phyloP scores from a whole-genome alignment of 2,888 invertebrate species.

The Melanchra persicariae region DNA sequence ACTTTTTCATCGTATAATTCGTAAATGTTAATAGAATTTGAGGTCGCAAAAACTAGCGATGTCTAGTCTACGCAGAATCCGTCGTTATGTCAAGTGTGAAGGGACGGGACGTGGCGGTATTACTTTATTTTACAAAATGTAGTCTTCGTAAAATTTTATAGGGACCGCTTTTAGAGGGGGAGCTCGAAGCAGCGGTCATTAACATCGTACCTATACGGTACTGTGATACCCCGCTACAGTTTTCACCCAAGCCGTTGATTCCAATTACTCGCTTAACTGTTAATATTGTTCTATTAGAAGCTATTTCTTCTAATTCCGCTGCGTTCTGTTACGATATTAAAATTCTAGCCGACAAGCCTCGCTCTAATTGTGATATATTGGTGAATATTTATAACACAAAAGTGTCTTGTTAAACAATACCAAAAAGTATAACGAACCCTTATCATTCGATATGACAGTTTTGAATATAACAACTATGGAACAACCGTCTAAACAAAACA shows the following conservation, averaged over 20 bases:
- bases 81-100: constrained; percentile 75
- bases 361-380: constrained; percentile 31
- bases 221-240: constrained; percentile 69
- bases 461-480: constrained; percentile 24
- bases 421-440: constrained; percentile 16
- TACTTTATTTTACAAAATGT: constrained; percentile 86
- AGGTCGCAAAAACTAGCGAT: constrained; percentile 69
- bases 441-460: constrained; percentile 22
- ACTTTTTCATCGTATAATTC: constrained; percentile 44
- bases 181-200: constrained; percentile 75
- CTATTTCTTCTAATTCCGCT: constrained; percentile 67
- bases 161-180: constrained; percentile 78
- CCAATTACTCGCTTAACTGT: constrained; percentile 81
- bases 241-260: constrained; percentile 79
- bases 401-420: constrained; percentile 15
- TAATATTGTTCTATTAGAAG: constrained; percentile 74
- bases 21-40: constrained; percentile 61
- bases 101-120: constrained; percentile 70
- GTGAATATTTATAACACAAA: constrained; percentile 9
- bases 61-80: constrained; percentile 71
- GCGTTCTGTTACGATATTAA: constrained; percentile 58
- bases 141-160: constrained; percentile 87
- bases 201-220: constrained; percentile 77
- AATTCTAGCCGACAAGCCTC: constrained; percentile 36
- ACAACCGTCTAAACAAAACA: constrained; percentile 32